Evolutionary conservation across 2,888 invertebrate species (phyloP).

Genomic region (Andricus quercusramuli): DNA sequence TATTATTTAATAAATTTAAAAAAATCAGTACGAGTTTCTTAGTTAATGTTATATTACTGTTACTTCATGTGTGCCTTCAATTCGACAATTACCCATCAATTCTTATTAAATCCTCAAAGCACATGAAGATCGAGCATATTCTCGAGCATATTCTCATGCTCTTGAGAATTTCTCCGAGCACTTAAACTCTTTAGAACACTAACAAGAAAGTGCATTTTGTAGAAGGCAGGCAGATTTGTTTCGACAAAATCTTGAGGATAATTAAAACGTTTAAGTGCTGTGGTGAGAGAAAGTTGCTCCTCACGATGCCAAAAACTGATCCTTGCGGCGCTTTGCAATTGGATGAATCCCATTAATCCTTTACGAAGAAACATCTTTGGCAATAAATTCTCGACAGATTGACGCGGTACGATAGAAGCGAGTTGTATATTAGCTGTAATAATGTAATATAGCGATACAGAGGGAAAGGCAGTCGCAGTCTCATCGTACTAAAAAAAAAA

Average conservation of each 20-base stretch:
- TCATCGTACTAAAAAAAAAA: conserved; percentile 55
- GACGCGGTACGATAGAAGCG: conserved; percentile 60
- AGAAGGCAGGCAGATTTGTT: not conserved
- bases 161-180: too few relatives aligned
- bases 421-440: conserved; percentile 51
- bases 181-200: too few relatives aligned
- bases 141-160: too few relatives aligned
- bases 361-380: conserved; percentile 53
- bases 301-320: conserved; percentile 44
- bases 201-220: not conserved
- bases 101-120: too few relatives aligned
- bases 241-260: not conserved
- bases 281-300: conserved; percentile 31
- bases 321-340: conserved; percentile 61
- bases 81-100: too few relatives aligned
- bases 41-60: too few relatives aligned
- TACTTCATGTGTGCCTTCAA: too few relatives aligned
- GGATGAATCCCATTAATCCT: conserved; percentile 61
- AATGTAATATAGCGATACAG: conserved; percentile 48
- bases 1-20: too few relatives aligned
- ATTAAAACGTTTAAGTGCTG: not conserved
- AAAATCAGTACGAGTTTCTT: too few relatives aligned
- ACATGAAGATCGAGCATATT: too few relatives aligned
- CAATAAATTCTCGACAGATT: conserved; percentile 60
- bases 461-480: conserved; percentile 55